Percentiles rank a stretch among this genome's conserved stretches.
These are phyloP conservation scores for Porites rus DNA, from an alignment of 92 coral and sea anemone genomes.

Conservation along the genomic window DNA sequence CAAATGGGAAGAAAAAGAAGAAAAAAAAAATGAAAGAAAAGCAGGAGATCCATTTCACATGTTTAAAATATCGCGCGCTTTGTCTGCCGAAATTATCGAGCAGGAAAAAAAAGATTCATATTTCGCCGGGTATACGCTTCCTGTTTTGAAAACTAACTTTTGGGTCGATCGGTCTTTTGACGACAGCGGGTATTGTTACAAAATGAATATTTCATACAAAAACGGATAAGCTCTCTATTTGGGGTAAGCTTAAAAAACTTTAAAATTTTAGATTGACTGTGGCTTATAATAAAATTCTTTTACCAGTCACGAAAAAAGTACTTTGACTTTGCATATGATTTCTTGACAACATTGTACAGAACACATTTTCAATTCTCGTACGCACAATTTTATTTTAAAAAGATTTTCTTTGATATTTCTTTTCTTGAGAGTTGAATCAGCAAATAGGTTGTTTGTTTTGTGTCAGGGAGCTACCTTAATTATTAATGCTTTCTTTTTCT, in stretches of 20 bases:
- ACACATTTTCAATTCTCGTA: no score
- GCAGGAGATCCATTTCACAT: background rate
- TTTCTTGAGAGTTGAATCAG: conserved; percentile 13
- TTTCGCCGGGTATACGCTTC: conserved; percentile 26
- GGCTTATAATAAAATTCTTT: background rate
- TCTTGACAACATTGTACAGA: no score
- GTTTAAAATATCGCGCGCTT: conserved; percentile 9
- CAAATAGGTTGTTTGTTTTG: conserved; percentile 20
- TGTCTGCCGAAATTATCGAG: background rate
- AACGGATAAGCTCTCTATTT: background rate
- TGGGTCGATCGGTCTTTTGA: conserved; percentile 11
- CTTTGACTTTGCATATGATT: background rate
- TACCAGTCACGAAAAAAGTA: background rate
- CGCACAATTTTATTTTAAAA: background rate
- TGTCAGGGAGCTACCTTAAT: background rate
- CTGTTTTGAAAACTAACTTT: conserved; percentile 18
- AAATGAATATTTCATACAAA: conserved; percentile 21
- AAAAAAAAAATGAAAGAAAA: background rate
- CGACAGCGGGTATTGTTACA: conserved; percentile 22
- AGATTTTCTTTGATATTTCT: conserved; percentile 17
- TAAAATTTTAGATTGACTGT: conserved; percentile 7
- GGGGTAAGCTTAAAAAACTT: background rate
- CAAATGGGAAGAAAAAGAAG: no score
- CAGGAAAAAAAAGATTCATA: background rate
- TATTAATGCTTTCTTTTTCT: conserved; percentile 16